Conservation (phyloP, 2,797 vertebrate species). For the Synaphobranchus kaupii region DNA sequence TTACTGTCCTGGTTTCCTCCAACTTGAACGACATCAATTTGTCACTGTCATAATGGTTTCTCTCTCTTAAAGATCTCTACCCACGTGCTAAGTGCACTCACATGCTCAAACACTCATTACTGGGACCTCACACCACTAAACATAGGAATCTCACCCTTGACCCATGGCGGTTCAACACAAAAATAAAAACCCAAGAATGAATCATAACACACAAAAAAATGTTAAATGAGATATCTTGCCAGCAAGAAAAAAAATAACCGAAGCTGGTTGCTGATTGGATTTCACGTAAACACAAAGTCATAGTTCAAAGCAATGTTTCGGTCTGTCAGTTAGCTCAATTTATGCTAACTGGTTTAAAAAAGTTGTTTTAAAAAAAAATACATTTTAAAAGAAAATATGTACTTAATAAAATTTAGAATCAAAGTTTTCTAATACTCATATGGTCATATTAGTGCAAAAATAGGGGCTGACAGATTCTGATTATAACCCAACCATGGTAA, state of each 20-base stretch:
- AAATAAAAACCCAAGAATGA: not conserved
- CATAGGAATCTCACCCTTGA: constrained; percentile 11
- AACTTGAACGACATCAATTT: constrained; percentile 14
- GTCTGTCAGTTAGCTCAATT: not conserved
- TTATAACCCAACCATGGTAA: not conserved
- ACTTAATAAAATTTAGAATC: no score
- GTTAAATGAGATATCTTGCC: not conserved
- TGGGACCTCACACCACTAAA: constrained; percentile 2
- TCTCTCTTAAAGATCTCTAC: not conserved
- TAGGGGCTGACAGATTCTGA: not conserved
- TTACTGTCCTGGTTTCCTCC: constrained; percentile 13
- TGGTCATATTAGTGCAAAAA: no score
- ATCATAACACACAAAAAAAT: not conserved
- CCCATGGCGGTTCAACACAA: not conserved
- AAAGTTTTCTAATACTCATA: no score
- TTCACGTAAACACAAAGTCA: not conserved
- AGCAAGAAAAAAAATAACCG: constrained; percentile 17
- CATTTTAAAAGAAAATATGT: no score
- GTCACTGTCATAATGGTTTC: constrained; percentile 4
- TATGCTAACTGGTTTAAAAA: not conserved
- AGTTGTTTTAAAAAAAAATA: no score
- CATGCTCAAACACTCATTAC: constrained; percentile 11
- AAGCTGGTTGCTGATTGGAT: constrained; percentile 9
- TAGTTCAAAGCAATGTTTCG: not conserved
- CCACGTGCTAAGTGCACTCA: not conserved